phyloP scores from a whole-genome alignment of 2,888 invertebrate species.

The Volucella inanis region DNA sequence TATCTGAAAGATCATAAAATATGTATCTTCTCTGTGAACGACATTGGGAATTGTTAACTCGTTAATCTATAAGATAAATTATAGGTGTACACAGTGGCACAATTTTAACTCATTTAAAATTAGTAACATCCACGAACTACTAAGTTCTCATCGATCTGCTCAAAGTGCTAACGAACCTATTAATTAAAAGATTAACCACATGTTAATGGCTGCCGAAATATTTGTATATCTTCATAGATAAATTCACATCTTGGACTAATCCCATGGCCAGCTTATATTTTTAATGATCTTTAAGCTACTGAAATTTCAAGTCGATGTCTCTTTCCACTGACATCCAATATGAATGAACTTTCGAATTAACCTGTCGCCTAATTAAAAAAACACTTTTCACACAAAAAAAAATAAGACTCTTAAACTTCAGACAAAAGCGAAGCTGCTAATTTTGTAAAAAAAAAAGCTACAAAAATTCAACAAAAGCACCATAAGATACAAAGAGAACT shows the following conservation, averaged over 20 bases:
- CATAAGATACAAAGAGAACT: too few relatives aligned
- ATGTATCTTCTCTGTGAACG: too few relatives aligned
- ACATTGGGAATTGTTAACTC: too few relatives aligned
- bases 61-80: too few relatives aligned
- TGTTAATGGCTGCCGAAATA: constrained; percentile 8
- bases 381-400: neutral
- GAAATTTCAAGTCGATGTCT: constrained; percentile 1
- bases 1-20: too few relatives aligned
- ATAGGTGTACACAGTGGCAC: too few relatives aligned
- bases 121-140: too few relatives aligned
- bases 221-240: constrained; percentile 13
- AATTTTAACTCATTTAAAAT: too few relatives aligned
- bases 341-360: constrained; percentile 26
- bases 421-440: constrained; percentile 34
- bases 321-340: constrained; percentile 6
- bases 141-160: too few relatives aligned
- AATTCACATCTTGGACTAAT: constrained; percentile 15
- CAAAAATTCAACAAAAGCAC: constrained; percentile 45
- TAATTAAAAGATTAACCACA: constrained; percentile 42
- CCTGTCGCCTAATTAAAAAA: neutral
- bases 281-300: constrained; percentile 37
- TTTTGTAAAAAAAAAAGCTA: constrained; percentile 35
- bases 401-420: neutral
- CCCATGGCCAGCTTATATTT: constrained; percentile 9
- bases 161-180: constrained; percentile 35